Evolutionary conservation across 2,797 vertebrate species (phyloP).

Genomic region (Lophius americanus): DNA sequence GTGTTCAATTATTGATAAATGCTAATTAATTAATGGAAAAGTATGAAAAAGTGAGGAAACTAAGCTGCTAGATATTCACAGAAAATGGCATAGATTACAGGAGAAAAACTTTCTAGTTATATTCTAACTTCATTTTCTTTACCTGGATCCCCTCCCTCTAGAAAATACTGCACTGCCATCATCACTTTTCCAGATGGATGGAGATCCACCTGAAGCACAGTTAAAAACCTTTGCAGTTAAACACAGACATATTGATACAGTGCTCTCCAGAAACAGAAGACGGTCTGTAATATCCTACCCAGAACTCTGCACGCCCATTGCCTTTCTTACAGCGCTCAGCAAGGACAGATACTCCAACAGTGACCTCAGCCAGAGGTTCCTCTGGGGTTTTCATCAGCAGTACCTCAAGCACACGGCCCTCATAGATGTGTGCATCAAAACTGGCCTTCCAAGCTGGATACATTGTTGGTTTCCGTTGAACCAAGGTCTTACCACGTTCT

Average conservation of each 20-base stretch:
- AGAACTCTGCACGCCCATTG: conserved; percentile 94
- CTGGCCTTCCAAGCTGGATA: conserved; percentile 94
- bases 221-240: conserved; percentile 7
- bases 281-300: conserved; percentile 81
- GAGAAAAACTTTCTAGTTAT: neutral
- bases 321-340: conserved; percentile 97
- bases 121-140: conserved; percentile 17
- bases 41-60: conserved; percentile 1
- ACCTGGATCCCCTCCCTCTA: conserved; percentile 90
- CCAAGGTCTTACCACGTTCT: conserved; percentile 96
- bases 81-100: neutral
- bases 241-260: neutral
- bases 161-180: conserved; percentile 96
- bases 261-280: conserved; percentile 2
- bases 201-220: conserved; percentile 88
- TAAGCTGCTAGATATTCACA: neutral
- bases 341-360: conserved; percentile 93
- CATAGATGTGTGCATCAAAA: conserved; percentile 96
- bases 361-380: conserved; percentile 92
- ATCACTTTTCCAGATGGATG: conserved; percentile 97
- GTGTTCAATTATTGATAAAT: too few relatives aligned
- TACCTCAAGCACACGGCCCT: conserved; percentile 96
- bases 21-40: too few relatives aligned
- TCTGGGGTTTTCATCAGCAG: conserved; percentile 95
- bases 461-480: conserved; percentile 98